These are phyloP conservation scores for Orycteropus afer DNA, from an alignment of 2,113 vertebrate genomes.

Conservation along the genomic window DNA sequence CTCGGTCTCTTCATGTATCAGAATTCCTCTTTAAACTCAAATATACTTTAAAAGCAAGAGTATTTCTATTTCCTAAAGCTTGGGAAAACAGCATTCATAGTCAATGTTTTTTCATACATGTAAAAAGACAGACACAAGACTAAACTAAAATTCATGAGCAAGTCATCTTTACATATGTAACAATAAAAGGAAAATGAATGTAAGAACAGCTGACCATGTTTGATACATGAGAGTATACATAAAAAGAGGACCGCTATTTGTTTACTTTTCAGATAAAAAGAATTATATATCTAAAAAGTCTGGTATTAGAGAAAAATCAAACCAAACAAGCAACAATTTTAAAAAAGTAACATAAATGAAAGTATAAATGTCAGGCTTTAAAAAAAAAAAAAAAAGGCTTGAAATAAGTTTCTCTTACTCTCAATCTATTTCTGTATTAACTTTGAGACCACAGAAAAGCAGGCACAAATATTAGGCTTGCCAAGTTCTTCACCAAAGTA, in stretches of 20 bases:
- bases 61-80: neutral
- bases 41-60: neutral
- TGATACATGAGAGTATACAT: neutral
- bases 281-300: neutral
- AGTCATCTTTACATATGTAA: neutral
- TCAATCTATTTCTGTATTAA: neutral
- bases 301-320: neutral
- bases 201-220: neutral
- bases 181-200: neutral
- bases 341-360: neutral
- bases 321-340: neutral
- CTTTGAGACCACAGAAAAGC: constrained; percentile 34
- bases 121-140: neutral
- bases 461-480: neutral
- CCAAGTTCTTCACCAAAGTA: neutral
- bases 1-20: neutral
- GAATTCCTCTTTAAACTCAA: constrained; percentile 21
- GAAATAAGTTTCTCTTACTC: neutral
- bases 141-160: neutral
- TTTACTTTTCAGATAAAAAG: neutral
- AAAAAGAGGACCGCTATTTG: neutral
- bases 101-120: neutral
- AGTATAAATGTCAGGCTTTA: neutral
- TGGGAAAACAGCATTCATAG: neutral
- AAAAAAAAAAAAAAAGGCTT: neutral